Evolutionary conservation across 2,888 invertebrate genomes (phyloP).

Genomic region (Sacculina carcini): DNA sequence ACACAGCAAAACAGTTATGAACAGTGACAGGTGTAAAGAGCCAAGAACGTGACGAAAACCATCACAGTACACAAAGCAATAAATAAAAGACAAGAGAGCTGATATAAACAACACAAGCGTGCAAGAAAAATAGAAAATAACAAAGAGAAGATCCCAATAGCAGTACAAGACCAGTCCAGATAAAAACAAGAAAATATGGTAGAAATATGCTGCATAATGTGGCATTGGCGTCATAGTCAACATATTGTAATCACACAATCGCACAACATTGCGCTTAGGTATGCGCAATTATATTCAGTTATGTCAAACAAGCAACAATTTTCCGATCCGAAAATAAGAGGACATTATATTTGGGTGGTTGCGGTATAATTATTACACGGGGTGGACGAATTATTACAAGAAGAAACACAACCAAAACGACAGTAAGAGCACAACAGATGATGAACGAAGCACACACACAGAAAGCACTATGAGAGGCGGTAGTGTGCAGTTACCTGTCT

Average conservation of each 20-base stretch:
- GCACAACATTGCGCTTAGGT: neutral
- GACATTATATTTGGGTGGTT: too few species aligned
- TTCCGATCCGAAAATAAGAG: too few species aligned
- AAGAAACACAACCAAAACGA: too few species aligned
- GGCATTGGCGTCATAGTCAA: neutral
- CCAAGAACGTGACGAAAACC: neutral
- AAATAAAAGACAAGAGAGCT: neutral
- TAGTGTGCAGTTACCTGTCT: constrained; percentile 42
- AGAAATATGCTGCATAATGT: neutral
- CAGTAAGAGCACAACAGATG: too few species aligned
- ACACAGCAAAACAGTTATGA: too few species aligned
- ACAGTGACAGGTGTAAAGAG: neutral
- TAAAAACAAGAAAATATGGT: too few species aligned
- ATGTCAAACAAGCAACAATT: too few species aligned
- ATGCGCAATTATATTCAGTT: too few species aligned
- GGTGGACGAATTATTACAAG: too few species aligned
- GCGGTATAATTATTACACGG: too few species aligned
- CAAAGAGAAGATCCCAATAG: neutral
- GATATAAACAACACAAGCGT: neutral
- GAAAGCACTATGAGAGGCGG: too few species aligned
- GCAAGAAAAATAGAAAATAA: neutral
- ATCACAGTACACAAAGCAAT: neutral
- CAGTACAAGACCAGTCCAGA: neutral
- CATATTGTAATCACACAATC: neutral
- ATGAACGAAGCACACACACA: too few species aligned